phyloP scores from a whole-genome alignment of 1,140 invertebrate species.

The Ips nitidus region DNA sequence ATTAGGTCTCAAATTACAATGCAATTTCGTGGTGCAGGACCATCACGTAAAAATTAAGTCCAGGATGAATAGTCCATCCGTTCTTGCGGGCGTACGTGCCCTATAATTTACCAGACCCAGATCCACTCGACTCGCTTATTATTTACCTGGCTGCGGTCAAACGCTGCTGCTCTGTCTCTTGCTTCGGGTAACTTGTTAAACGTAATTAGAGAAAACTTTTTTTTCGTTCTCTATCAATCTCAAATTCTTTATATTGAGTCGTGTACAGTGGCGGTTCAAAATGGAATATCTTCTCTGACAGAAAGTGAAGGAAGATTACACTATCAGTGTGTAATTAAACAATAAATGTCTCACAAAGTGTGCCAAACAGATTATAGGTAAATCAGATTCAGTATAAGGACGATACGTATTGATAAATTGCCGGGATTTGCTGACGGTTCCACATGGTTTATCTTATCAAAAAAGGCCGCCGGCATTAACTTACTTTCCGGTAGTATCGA shows the following conservation, averaged over 20 bases:
- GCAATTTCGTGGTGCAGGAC: slow-evolving; percentile 22
- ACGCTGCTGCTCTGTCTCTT: neutral
- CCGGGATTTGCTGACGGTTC: slow-evolving; percentile 9
- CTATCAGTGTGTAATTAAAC: slow-evolving; percentile 4
- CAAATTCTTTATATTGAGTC: neutral
- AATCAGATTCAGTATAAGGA: slow-evolving; percentile 7
- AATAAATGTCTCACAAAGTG: slow-evolving; percentile 5
- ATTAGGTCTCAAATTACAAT: slow-evolving; percentile 25
- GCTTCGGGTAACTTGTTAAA: slow-evolving; percentile 31
- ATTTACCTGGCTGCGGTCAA: slow-evolving; percentile 33
- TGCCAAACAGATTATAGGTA: neutral
- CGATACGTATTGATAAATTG: slow-evolving; percentile 2
- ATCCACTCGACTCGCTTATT: slow-evolving; percentile 23
- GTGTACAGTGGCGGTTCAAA: neutral
- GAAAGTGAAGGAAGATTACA: neutral
- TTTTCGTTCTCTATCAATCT: slow-evolving; percentile 23
- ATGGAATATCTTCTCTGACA: neutral
- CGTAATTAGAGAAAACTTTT: slow-evolving; percentile 34
- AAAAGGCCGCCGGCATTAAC: neutral
- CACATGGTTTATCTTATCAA: slow-evolving; percentile 7
- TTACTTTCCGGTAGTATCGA: slow-evolving; percentile 4
- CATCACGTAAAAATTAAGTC: slow-evolving; percentile 25
- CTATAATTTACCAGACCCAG: slow-evolving; percentile 25
- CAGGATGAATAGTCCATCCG: slow-evolving; percentile 11
- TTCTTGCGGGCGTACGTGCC: slow-evolving; percentile 28